A percentile compares a stretch with the other conserved stretches of the same genome.
phyloP scores from a whole-genome alignment of 2,888 invertebrate genomes.

The Pocota personata region DNA sequence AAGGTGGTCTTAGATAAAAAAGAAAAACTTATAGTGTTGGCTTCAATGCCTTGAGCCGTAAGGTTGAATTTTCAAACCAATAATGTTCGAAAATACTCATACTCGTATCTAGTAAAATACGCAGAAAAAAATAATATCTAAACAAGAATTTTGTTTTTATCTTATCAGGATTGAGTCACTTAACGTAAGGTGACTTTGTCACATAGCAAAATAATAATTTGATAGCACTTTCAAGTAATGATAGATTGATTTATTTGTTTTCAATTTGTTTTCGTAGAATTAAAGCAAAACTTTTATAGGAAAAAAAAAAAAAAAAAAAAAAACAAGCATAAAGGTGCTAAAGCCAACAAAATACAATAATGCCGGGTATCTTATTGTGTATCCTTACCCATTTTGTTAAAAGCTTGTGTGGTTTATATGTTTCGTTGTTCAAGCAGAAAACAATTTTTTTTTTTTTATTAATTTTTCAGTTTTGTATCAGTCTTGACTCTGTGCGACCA shows the following conservation, averaged over 20 bases:
- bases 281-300: not conserved
- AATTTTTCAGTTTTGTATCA: not conserved
- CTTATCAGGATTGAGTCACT: constrained; percentile 17
- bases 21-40: constrained; percentile 1
- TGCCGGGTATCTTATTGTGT: not conserved
- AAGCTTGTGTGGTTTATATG: not conserved
- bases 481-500: constrained; percentile 1
- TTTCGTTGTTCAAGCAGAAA: not conserved
- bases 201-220: not conserved
- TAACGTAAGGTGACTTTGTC: not conserved
- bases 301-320: not conserved
- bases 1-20: not conserved
- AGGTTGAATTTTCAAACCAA: not conserved
- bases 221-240: not conserved
- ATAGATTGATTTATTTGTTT: not conserved
- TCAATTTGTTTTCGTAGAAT: not conserved
- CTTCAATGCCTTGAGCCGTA: constrained; percentile 22
- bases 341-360: constrained; percentile 34
- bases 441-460: not conserved
- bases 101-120: not conserved
- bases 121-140: not conserved
- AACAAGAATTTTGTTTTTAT: not conserved
- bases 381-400: constrained; percentile 47
- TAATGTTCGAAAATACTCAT: not conserved
- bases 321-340: constrained; percentile 9